Evolutionary conservation across 92 coral and sea anemone species (phyloP).

Genomic region (Umimayanthus chanpuru): DNA sequence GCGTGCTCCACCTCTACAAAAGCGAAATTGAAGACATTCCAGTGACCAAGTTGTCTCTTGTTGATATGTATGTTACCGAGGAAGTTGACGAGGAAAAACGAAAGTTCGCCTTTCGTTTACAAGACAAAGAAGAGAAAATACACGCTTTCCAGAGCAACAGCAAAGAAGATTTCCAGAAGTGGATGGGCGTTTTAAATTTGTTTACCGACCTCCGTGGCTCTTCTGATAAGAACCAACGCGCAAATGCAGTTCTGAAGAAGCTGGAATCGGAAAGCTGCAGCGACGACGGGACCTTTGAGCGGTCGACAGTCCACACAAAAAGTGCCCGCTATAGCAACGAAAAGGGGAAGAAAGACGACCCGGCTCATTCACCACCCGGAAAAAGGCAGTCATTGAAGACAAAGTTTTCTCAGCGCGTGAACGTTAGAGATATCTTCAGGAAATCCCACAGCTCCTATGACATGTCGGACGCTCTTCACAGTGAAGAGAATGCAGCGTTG

Average conservation of each 20-base stretch:
- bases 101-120: conserved; percentile 68
- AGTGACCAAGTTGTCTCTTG: conserved; percentile 60
- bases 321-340: conserved; percentile 54
- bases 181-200: conserved; percentile 76
- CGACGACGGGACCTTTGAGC: conserved; percentile 62
- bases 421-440: conserved; percentile 79
- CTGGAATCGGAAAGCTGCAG: conserved; percentile 43
- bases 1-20: conserved; percentile 76
- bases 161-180: conserved; percentile 75
- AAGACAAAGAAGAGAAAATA: conserved; percentile 71
- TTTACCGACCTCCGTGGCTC: conserved; percentile 74
- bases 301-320: conserved; percentile 57
- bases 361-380: conserved; percentile 62
- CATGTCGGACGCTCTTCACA: conserved; percentile 53
- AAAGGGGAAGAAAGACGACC: conserved; percentile 62
- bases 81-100: conserved; percentile 63
- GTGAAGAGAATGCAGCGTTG: conserved; percentile 50
- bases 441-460: conserved; percentile 79
- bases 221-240: conserved; percentile 55
- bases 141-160: conserved; percentile 62
- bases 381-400: conserved; percentile 72
- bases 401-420: conserved; percentile 76
- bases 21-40: conserved; percentile 71
- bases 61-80: conserved; percentile 85
- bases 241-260: conserved; percentile 23